Evolutionary conservation across 2,888 invertebrate genomes (phyloP), one percentile per base, ranked within the genome.

Genomic region (Lathronympha strigana): DNA sequence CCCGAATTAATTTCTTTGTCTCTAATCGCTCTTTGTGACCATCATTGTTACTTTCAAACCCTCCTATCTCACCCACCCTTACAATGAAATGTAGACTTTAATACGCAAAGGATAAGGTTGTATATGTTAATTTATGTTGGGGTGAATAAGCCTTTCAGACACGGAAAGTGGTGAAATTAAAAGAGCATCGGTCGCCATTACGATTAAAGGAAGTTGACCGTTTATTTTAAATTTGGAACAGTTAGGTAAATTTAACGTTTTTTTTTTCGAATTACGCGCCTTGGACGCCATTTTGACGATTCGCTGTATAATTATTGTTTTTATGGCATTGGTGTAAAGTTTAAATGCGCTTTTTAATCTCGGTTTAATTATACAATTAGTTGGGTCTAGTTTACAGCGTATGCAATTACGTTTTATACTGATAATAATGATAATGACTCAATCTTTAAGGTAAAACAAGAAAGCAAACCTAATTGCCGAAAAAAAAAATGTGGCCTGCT

Each of bases 1-100:
- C n/a, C 15, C 49, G 58, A 64, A 64, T 64, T 64, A 58, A 58
- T 64, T 58, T 33, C 57, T 64, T 64, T 64, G 63, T 64, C 58
- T 64, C 45, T 51, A 58, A 51, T 58, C 63, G 51, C 28, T 64
- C 51, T 64, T 51, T 58, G 63, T 64, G 58, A 58, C 57, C 63
- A 63, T 51, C 40, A 33, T 45, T 45, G 55, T 36, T 43, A 64
- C 28, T 43, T 40, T 36, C 6, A 8, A n/a, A 40, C 4, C 8
- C 2, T 13, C 43, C 17, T 55, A 43, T 55, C 43, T 28, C 19
- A 5, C 17, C 3, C 13, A 19, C 11, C 9, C 25, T 55, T 6
- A 1, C 8, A 6, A 19, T 31, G 4, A 28, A 55, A n/a, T 9
- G 0, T 28, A 0, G 28, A 28, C 43, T 55, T 43, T 43, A 55